These are phyloP conservation scores for Spongilla lacustris DNA, from an alignment of 37 sponge, comb jelly and placozoan species.

Conservation along the genomic window DNA sequence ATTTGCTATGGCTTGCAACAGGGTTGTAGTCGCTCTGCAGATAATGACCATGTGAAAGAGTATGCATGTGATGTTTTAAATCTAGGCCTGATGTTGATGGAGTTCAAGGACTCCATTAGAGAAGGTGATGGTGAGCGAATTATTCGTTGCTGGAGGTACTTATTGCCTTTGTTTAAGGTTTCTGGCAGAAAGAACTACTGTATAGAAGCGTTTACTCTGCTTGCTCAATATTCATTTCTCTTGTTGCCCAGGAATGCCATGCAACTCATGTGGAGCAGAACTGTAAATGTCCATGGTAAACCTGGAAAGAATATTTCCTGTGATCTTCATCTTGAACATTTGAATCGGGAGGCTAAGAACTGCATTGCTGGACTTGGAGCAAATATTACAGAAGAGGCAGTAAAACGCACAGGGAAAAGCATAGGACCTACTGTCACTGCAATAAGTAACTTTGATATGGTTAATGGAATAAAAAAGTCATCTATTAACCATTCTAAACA, in stretches of 20 bases:
- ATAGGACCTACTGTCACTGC: conserved; percentile 3
- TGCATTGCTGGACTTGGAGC: conserved; percentile 15
- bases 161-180: conserved; percentile 18
- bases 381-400: conserved; percentile 18
- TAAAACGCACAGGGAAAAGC: not conserved
- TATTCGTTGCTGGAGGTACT: conserved; percentile 22
- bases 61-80: not conserved
- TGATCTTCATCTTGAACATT: conserved; percentile 21
- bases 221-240: conserved; percentile 3
- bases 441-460: not conserved
- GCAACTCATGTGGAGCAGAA: conserved; percentile 25
- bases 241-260: conserved; percentile 2
- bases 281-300: conserved; percentile 16
- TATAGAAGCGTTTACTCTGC: conserved; percentile 20
- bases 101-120: conserved; percentile 13
- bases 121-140: conserved; percentile 30
- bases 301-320: conserved; percentile 33
- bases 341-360: conserved; percentile 18
- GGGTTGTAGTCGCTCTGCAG: not conserved
- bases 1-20: not conserved
- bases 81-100: not conserved
- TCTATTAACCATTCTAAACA: not conserved
- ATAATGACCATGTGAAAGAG: not conserved
- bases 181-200: conserved; percentile 17
- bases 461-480: not conserved